A percentile compares a stretch with the other conserved stretches of the same genome.
phyloP scores from a whole-genome alignment of 2,797 vertebrate species.

The Hydrophis major region DNA sequence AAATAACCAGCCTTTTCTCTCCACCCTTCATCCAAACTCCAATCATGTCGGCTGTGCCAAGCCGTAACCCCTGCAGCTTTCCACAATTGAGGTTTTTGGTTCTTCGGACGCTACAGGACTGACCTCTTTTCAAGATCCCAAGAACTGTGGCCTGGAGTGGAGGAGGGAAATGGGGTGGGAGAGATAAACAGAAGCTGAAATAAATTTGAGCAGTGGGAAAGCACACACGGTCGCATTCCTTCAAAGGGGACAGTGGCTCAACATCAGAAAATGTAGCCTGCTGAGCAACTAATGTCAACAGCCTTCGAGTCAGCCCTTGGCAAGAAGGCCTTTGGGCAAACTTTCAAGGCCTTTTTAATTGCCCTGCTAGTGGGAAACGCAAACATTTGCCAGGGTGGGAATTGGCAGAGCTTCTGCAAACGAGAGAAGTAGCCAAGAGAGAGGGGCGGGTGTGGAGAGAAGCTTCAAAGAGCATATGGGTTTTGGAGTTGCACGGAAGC shows the following conservation, averaged over 20 bases:
- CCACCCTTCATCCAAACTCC: neutral
- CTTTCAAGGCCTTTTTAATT: neutral
- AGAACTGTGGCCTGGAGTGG: neutral
- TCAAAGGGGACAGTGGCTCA: neutral
- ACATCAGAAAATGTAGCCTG: neutral
- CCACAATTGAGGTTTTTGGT: neutral
- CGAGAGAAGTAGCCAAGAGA: neutral
- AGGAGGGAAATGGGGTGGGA: too few species aligned
- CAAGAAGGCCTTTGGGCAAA: neutral
- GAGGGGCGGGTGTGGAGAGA: neutral
- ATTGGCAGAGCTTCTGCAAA: neutral
- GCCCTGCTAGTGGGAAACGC: constrained; percentile 12
- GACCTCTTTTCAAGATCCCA: neutral
- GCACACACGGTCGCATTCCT: neutral
- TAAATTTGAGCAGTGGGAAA: neutral
- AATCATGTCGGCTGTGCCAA: neutral
- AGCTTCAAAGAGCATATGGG: accelerated
- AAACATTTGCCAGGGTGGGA: neutral
- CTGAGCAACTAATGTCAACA: neutral
- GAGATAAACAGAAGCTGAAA: neutral
- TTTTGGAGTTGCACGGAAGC: neutral
- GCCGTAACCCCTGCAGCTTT: neutral
- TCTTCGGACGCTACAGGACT: neutral
- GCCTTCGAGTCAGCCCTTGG: neutral
- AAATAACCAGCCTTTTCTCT: neutral